These are phyloP conservation scores for Labrus mixtus DNA, from an alignment of 2,113 vertebrate species.

Conservation along the genomic window DNA sequence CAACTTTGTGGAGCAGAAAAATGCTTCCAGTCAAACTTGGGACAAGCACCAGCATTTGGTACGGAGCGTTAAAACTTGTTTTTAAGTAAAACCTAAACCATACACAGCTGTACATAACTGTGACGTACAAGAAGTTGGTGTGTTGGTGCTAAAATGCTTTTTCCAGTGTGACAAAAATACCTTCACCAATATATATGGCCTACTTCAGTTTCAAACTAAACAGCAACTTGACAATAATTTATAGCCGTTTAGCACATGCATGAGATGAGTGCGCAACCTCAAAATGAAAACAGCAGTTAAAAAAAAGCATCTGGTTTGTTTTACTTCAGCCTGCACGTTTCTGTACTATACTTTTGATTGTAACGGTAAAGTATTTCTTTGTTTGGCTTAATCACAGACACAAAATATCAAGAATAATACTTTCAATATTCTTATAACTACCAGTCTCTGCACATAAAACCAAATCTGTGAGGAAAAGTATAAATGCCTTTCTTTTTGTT, in stretches of 20 bases:
- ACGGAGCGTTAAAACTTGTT: not conserved
- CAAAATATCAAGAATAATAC: not conserved
- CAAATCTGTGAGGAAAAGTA: not conserved
- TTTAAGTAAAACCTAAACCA: not conserved
- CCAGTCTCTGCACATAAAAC: not conserved
- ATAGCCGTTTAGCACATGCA: constrained; percentile 23
- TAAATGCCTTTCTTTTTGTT: too few relatives aligned
- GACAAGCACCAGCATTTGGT: not conserved
- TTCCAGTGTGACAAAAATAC: constrained; percentile 1
- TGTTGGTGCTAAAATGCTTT: not conserved
- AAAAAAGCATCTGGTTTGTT: constrained; percentile 35
- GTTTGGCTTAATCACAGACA: not conserved
- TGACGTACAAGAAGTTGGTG: too few relatives aligned
- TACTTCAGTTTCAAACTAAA: constrained; percentile 6
- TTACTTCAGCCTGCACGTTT: constrained; percentile 7
- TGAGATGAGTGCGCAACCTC: constrained; percentile 28
- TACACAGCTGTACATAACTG: not conserved
- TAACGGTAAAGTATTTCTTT: constrained; percentile 2
- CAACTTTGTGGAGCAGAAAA: too few relatives aligned
- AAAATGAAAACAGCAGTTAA: constrained; percentile 28
- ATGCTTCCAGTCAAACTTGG: too few relatives aligned
- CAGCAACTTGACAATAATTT: constrained; percentile 25
- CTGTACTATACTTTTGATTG: not conserved
- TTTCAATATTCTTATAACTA: not conserved
- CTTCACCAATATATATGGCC: not conserved